Evolutionary conservation across 2,797 vertebrate genomes (phyloP), one percentile per base, ranked within the genome.

Genomic region (Sternarchorhynchus goeldii): DNA sequence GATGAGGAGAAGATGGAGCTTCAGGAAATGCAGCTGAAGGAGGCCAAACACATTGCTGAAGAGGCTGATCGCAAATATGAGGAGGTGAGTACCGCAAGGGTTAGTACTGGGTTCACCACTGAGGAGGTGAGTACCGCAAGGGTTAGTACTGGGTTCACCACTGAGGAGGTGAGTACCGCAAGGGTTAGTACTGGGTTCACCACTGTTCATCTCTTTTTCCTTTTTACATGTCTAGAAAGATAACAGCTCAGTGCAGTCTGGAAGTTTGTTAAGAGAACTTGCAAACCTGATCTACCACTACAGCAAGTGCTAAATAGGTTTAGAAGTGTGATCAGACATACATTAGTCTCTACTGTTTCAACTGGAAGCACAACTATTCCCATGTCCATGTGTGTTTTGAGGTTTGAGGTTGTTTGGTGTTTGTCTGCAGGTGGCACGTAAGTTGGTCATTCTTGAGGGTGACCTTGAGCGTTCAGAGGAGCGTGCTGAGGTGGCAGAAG

Each of bases 1-100:
- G 97, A 98, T 4, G 97, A 96, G 86, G 97, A 99, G 88, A 99
- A 98, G 85, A 97, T 99, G 97, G 96, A 98, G 84, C 95, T 97
- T 79, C 97, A 99, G 91, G 97, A 99, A 88, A 95, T 98, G 95
- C 97, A 98, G 89, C 93, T 99, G 82, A 98, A 98, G 86, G 97
- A 98, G 81, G 96, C 97, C 1, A 99, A 99, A 86, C 96, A 98
- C 91, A 96, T 99, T 16, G 97, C 97, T 7, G 97, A 98, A 85
- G 97, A 99, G 85, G 96, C 97, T 0, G 97, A 99, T 84, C 94
- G 96, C 88, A 99, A 99, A 94, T 98, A 99, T 0, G 97, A 99
- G 84, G 97, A 99, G 96, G 97, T 98, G 62, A 2, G 84, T 21
- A 39, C 72, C 18, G 50, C 39, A 56, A 56, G 18, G 36, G 29